A percentile compares a stretch with the other conserved stretches of the same genome.
Evolutionary conservation across 2,113 vertebrate species (phyloP).

Genomic region (Muntiacus muntjak): DNA sequence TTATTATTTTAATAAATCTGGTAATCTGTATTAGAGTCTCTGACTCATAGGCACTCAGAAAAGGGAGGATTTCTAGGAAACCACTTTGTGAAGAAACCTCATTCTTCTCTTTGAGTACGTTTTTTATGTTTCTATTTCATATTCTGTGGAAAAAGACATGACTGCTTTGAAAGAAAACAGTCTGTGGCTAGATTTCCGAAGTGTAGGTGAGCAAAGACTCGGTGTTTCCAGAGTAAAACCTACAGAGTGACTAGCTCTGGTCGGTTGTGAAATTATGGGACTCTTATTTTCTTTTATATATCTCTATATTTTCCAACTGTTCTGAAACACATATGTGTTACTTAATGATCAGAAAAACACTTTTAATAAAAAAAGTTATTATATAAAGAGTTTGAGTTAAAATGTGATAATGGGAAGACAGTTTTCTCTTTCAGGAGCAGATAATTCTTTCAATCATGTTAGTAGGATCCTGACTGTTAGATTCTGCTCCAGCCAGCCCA

Average conservation of each 20-base stretch:
- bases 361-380: constrained; percentile 55
- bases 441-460: background rate
- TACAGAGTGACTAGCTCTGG: background rate
- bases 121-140: constrained; percentile 29
- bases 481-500: background rate
- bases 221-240: background rate
- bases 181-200: background rate
- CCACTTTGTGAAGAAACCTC: constrained; percentile 6
- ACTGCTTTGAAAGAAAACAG: background rate
- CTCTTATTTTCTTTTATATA: background rate
- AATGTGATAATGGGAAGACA: background rate
- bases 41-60: constrained; percentile 28
- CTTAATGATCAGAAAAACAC: constrained; percentile 16
- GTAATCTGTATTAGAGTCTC: background rate
- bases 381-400: constrained; percentile 27
- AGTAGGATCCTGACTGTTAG: background rate
- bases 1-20: background rate
- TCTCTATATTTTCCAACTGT: constrained; percentile 42
- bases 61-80: constrained; percentile 41
- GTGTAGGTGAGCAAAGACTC: background rate
- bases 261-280: background rate
- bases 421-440: background rate
- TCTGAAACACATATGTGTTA: constrained; percentile 27
- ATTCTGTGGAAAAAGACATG: background rate
- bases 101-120: background rate